A percentile compares a stretch with the other conserved stretches of the same genome.
Evolutionary conservation across 2,888 invertebrate species (phyloP).

Genomic region (Drosophila koepferae): DNA sequence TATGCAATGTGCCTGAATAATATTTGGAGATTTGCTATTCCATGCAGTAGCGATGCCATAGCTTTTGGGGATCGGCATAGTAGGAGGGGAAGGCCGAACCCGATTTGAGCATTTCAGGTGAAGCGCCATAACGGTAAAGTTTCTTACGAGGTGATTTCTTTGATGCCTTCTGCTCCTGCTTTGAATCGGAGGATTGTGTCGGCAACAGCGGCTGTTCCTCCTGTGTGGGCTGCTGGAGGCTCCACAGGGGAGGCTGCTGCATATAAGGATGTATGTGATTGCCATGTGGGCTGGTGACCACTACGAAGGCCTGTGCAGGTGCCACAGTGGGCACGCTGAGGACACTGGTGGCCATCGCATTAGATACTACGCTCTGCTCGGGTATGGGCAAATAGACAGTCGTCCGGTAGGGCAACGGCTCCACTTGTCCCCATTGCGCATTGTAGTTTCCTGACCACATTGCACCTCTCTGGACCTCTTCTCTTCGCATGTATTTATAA

Average conservation of each 20-base stretch:
- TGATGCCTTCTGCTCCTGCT: not conserved
- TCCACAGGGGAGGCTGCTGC: conserved; percentile 14
- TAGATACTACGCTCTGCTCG: conserved; percentile 4
- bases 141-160: conserved; percentile 12
- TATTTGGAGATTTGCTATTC: not conserved
- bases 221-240: not conserved
- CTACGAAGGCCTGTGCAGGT: conserved; percentile 21
- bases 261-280: conserved; percentile 26
- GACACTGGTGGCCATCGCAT: conserved; percentile 19
- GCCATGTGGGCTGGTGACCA: conserved; percentile 32
- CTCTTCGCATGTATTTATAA: not conserved
- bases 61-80: conserved; percentile 26
- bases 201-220: not conserved
- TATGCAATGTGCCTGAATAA: not conserved
- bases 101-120: conserved; percentile 39
- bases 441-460: conserved; percentile 9
- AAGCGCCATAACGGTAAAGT: conserved; percentile 38
- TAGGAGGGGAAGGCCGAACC: conserved; percentile 48
- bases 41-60: conserved; percentile 2
- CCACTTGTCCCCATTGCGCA: not conserved
- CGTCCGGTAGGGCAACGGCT: conserved; percentile 21
- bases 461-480: not conserved
- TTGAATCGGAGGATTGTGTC: not conserved
- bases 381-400: conserved; percentile 30
- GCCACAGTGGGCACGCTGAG: conserved; percentile 16